These are phyloP conservation scores for Cirrhinus mrigala DNA, from an alignment of 2,797 vertebrate species.

Conservation along the genomic window DNA sequence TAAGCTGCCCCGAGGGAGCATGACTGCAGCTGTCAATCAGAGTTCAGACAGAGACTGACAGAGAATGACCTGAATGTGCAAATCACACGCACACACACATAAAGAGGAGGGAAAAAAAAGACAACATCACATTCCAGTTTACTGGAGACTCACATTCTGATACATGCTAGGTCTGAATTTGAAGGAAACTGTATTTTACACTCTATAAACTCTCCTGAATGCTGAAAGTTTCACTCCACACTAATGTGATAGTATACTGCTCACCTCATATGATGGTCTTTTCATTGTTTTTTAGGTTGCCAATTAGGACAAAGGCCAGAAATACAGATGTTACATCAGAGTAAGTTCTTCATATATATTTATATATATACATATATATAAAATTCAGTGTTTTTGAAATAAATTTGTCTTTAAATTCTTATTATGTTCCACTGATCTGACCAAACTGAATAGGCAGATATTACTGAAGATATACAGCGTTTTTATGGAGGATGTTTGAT, in stretches of 20 bases:
- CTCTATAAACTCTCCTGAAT: background rate
- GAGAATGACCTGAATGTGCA: constrained; percentile 66
- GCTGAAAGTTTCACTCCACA: background rate
- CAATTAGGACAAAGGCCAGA: background rate
- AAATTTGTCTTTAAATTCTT: background rate
- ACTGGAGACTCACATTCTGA: constrained; percentile 44
- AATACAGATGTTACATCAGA: background rate
- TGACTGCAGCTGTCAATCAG: constrained; percentile 76
- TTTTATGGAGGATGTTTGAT: background rate
- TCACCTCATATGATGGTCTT: background rate
- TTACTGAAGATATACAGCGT: background rate
- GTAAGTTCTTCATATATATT: background rate
- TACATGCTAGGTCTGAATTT: background rate
- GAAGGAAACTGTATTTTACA: background rate
- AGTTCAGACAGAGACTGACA: constrained; percentile 60
- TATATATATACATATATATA: background rate
- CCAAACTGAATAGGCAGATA: background rate
- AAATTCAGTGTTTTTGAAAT: background rate
- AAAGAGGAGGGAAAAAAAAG: constrained; percentile 28
- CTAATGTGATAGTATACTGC: background rate
- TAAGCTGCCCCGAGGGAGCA: constrained; percentile 53
- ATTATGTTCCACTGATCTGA: background rate
- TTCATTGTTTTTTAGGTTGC: background rate
- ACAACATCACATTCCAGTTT: constrained; percentile 38
- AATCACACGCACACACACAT: constrained; percentile 46